Evolutionary conservation across 2,113 vertebrate species (phyloP), one percentile per base, ranked within the genome.

Genomic region (Hyperopisus bebe): DNA sequence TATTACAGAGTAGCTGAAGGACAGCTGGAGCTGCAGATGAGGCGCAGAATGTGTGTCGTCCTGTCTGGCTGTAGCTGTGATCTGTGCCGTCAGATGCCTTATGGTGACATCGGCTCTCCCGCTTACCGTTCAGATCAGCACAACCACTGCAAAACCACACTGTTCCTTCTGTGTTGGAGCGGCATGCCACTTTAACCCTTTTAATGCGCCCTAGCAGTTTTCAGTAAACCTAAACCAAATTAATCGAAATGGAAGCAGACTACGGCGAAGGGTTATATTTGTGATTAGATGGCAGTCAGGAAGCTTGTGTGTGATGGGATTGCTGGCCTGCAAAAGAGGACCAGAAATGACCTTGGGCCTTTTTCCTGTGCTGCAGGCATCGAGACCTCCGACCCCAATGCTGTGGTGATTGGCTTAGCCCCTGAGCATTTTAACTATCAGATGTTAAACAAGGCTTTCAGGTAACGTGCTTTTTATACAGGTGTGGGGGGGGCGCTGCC

Each of bases 381-480:
- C 31, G 95, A 96, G 90, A 98, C 96, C 0, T 94, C 93, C 0
- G 94, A 98, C 47, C 98, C 98, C 42, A 98, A 98, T 3, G 98
- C 98, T 1, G 98, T 99, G 35, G 97, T 99, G 86, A 88, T 99
- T 6, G 98, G 98, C 90, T 94, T 99, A 91, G 97, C 98, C 90
- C 98, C 98, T 4, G 96, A 98, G 82, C 97, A 97, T 91, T 99
- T 99, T 91, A 96, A 98, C 95, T 99, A 99, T 48, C 94, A 97
- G 92, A 97, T 93, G 91, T 96, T 99, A 93, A 99, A 98, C 94
- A 94, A 92, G 91, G 98, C 98, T 0, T 99, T 99, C 92, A 95
- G 95, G 97, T 98, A 93, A 96, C 93, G 90, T 24, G 24, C 9
- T 35, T 6, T 55, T 55, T 55, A 55, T 19, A 55, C 53, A 21